Conservation (phyloP, 2,113 vertebrate genomes). For the Cygnus atratus region DNA sequence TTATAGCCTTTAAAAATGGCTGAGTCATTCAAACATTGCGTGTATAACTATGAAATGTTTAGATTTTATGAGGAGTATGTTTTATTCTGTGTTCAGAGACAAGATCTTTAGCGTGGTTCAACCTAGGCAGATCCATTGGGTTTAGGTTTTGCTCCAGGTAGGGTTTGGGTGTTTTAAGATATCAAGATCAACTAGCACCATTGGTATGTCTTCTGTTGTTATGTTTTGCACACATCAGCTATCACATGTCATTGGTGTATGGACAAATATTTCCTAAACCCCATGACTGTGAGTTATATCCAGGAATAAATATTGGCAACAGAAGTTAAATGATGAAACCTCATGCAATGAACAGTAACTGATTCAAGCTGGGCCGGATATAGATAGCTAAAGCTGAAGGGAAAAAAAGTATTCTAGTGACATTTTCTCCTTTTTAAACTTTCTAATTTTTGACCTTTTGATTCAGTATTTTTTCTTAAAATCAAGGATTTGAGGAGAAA, state of each 20-base stretch:
- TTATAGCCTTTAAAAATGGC: neutral
- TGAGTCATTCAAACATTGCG: neutral
- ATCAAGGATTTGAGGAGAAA: neutral
- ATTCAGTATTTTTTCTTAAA: neutral
- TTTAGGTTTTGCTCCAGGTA: neutral
- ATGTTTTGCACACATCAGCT: neutral
- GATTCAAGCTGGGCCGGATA: constrained; percentile 28
- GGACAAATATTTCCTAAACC: constrained; percentile 33
- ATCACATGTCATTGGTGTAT: neutral
- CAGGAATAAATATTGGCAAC: constrained; percentile 52
- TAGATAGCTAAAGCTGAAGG: neutral
- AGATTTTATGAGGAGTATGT: neutral
- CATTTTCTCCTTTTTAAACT: neutral
- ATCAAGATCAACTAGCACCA: neutral
- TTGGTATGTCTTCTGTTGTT: neutral
- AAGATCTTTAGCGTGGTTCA: neutral
- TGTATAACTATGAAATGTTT: neutral
- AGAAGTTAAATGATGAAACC: constrained; percentile 53
- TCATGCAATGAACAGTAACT: constrained; percentile 36
- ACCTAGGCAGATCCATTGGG: neutral
- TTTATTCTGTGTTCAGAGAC: neutral
- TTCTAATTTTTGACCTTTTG: neutral
- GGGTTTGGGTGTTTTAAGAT: neutral
- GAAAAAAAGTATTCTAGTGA: neutral
- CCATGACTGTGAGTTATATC: constrained; percentile 39